phyloP scores from a whole-genome alignment of 2,113 vertebrate genomes.

The Campylomormyrus tamandua region DNA sequence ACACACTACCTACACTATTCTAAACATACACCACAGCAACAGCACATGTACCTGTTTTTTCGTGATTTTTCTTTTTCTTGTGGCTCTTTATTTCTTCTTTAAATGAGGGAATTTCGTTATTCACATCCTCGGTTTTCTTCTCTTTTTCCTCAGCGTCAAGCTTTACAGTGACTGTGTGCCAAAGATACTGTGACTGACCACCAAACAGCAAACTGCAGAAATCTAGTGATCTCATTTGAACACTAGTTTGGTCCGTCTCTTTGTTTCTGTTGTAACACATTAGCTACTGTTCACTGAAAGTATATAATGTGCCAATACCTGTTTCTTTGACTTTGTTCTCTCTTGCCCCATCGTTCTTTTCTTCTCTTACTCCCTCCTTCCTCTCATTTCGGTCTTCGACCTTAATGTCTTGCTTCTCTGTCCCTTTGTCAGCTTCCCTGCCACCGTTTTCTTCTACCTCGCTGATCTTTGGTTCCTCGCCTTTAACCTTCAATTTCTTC shows the following conservation, averaged over 20 bases:
- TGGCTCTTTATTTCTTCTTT: background rate
- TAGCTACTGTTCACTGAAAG: background rate
- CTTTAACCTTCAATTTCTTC: background rate
- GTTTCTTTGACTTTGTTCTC: constrained; percentile 18
- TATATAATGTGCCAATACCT: constrained; percentile 13
- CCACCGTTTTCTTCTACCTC: background rate
- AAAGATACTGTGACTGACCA: background rate
- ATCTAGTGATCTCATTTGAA: background rate
- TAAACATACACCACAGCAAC: background rate
- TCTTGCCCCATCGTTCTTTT: background rate
- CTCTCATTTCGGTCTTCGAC: constrained; percentile 27
- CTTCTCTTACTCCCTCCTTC: constrained; percentile 28
- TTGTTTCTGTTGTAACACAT: background rate
- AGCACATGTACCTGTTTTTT: constrained; percentile 42
- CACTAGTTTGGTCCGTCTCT: background rate
- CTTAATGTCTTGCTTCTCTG: background rate
- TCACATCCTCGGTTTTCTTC: constrained; percentile 23
- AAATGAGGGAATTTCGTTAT: background rate
- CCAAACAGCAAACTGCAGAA: background rate
- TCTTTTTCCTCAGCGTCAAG: constrained; percentile 27
- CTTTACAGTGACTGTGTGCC: background rate
- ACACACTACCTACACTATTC: background rate
- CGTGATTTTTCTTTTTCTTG: constrained; percentile 17
- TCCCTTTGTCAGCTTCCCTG: background rate
- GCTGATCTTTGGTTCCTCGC: background rate